These are phyloP conservation scores for Dromius quadrimaculatus DNA, from an alignment of 2,888 invertebrate genomes.

Conservation along the genomic window DNA sequence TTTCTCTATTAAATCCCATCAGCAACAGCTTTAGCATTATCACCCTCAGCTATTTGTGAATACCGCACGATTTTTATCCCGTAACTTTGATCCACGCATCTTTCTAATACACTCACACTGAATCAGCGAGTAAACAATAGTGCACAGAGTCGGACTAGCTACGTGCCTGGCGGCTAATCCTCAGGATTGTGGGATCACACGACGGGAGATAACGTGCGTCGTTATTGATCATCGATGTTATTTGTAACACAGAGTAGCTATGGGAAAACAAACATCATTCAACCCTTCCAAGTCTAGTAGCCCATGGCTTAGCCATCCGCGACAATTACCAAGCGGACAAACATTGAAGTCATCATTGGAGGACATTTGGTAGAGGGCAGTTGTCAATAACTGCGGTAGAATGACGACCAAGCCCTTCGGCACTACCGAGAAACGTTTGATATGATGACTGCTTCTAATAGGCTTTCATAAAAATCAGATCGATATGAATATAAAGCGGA, in stretches of 20 bases:
- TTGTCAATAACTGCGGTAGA: slow-evolving; percentile 19
- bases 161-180: slow-evolving; percentile 60
- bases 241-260: slow-evolving; percentile 56
- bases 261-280: slow-evolving; percentile 58
- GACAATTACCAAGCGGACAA: slow-evolving; percentile 44
- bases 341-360: slow-evolving; percentile 35
- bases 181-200: slow-evolving; percentile 57
- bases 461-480: slow-evolving; percentile 4
- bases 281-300: slow-evolving; percentile 56
- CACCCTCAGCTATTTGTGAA: slow-evolving; percentile 31
- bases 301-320: slow-evolving; percentile 2
- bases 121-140: slow-evolving; percentile 25
- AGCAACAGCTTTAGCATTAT: slow-evolving; percentile 1
- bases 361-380: too few species aligned
- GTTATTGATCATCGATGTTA: slow-evolving; percentile 60
- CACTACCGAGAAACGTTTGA: background rate
- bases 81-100: slow-evolving; percentile 15
- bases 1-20: too few species aligned
- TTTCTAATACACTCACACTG: slow-evolving; percentile 21
- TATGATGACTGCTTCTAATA: slow-evolving; percentile 12
- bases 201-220: slow-evolving; percentile 54
- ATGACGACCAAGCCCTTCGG: background rate
- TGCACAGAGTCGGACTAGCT: slow-evolving; percentile 26
- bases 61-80: slow-evolving; percentile 31
- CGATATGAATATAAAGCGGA: background rate